phyloP scores from a whole-genome alignment of 2,113 vertebrate genomes.

The Climacteris rufus region DNA sequence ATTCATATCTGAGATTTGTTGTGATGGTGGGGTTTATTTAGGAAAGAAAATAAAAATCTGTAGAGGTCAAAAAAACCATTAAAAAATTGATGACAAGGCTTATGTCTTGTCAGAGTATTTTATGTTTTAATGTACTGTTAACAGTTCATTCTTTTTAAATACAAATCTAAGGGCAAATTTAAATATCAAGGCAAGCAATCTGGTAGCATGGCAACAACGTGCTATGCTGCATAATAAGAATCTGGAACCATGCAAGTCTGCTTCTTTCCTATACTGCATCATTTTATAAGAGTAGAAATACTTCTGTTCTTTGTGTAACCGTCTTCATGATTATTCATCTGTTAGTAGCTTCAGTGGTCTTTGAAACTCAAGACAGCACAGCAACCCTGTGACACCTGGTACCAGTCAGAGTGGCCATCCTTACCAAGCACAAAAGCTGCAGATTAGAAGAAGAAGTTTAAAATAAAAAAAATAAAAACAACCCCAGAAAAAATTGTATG shows the following conservation, averaged over 20 bases:
- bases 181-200: conserved; percentile 37
- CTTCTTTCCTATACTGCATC: not conserved
- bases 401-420: not conserved
- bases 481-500: not conserved
- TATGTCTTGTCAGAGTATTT: conserved; percentile 14
- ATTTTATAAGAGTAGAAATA: not conserved
- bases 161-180: conserved; percentile 58
- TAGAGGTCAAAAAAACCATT: not conserved
- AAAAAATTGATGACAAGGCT: conserved; percentile 25
- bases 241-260: not conserved
- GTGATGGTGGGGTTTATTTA: not conserved
- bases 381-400: not conserved
- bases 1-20: not conserved
- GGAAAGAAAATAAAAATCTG: not conserved
- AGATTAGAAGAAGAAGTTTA: not conserved
- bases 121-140: conserved; percentile 15
- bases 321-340: not conserved
- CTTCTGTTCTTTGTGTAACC: not conserved
- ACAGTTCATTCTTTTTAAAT: conserved; percentile 58
- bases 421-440: not conserved
- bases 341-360: not conserved
- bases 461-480: rapidly evolving
- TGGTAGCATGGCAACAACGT: not conserved
- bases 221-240: not conserved
- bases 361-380: not conserved